Evolutionary conservation across 2,797 vertebrate genomes (phyloP), one percentile per base, ranked within the genome.

Genomic region (Dromococcyx pavoninus): DNA sequence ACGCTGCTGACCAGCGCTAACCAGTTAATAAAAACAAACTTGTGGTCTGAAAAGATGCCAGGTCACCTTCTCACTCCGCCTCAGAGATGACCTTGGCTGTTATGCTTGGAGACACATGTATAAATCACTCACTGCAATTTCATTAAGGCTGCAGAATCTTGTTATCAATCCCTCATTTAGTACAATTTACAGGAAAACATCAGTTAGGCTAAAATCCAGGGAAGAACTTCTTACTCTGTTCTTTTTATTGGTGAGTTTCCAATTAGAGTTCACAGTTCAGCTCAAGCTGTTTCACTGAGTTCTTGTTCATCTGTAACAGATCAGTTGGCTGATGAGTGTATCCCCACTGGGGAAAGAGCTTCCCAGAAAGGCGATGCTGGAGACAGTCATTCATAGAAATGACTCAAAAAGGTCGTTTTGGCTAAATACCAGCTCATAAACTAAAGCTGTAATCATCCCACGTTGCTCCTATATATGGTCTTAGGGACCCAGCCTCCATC

Each of bases 281-380:
- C 25, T 62, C 30, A 18, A 74, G 73, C 90, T 91, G 88, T 24
- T 72, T 66, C 43, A 46, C 48, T 24, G 51, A 77, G 86, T 5
- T 60, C 64, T 88, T 65, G 54, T n/a, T 66, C 80, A 75, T 86
- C 93, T 95, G 91, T 58, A 90, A 81, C 83, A 30, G 66, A 88
- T 90, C 80, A 81, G 79, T 16, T 75, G 80, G 71, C 35, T 46
- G 43, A 60, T 48, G n/a, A 91, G 78, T 17, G 1, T 24, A 14
- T 61, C 58, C 88, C 87, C 69, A 16, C 39, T 2, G 88, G 79
- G 82, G 79, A 65, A 35, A 22, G 41, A 28, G 32, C 77, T 88
- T 86, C 79, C 88, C 88, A 94, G 89, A 64, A 93, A 83, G 41
- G 70, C 90, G 2, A 60, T 93, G 95, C 91, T 91, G 90, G 74